Base-by-base conservation (phyloP, 1,140 invertebrate species). In the Drosophila miranda region DNA sequence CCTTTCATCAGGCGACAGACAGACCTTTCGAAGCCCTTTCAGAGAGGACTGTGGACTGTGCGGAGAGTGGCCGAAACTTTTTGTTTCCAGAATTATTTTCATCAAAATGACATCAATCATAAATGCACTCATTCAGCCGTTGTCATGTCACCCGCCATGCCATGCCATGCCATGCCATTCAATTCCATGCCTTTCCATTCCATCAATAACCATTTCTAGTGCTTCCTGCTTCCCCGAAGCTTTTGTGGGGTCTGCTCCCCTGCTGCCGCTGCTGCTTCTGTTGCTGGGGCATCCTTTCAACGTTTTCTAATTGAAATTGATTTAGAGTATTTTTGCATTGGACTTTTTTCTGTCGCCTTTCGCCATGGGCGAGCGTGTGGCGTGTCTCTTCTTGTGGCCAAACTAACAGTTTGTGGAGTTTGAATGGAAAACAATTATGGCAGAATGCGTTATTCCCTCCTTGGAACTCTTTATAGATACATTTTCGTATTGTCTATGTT, bases 21-120 rank as follows among this genome's bases (percentile, higher is more conserved):
- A 48, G 9, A 16, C 16, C 16, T 16, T 16, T 16, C 16, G 16
- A 16, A 16, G 16, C 16, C 16, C 16, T 16, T 16, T n/a, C n/a
- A n/a, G n/a, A n/a, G n/a, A n/a, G n/a, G n/a, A n/a, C n/a, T 9
- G 30, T 11, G 14, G 14, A 23, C 11, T 9, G 9, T 16, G 41
- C n/a, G 19, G 16, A 30, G 13, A 48, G 38, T 26, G 68, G 48
- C 46, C 19, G 71, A 75, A 82, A 78, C 60, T 78, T 78, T 68
- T 51, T 38, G 34, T 38, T 74, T 56, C 48, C 52, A 30, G 64
- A 84, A 64, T 49, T 86, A 78, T 64, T 87, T 84, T 84, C 78
- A 81, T 84, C 81, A 84, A 84, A 84, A 80, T 81, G 77, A 81
- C 81, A 84, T 84, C 81, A 86, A 84, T 84, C 81, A 84, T 84